Percentiles rank a stretch among this genome's conserved stretches.
Conservation (phyloP, 1,140 invertebrate genomes). For the Nebria ingens region DNA sequence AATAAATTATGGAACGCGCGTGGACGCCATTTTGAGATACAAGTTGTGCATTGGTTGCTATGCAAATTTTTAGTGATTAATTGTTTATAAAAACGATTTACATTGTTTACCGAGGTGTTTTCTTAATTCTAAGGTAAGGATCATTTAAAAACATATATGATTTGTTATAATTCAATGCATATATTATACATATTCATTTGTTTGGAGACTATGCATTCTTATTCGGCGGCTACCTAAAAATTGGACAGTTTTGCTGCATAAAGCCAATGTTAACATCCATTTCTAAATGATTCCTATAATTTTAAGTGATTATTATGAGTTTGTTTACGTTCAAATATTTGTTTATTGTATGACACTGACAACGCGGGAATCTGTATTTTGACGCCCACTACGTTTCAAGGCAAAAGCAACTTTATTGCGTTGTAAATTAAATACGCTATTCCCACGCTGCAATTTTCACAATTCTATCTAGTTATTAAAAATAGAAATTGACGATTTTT, state of each 20-base stretch:
- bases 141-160: neutral
- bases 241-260: neutral
- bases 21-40: constrained; percentile 6
- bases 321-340: constrained; percentile 15
- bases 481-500: constrained; percentile 7
- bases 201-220: neutral
- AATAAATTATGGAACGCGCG: neutral
- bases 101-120: neutral
- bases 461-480: neutral
- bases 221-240: neutral
- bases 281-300: neutral
- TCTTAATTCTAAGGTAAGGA: neutral
- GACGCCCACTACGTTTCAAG: neutral
- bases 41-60: constrained; percentile 4
- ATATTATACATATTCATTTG: neutral
- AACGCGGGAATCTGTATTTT: constrained; percentile 4
- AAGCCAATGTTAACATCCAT: neutral
- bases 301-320: constrained; percentile 2
- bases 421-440: neutral
- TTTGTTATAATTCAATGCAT: neutral
- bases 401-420: neutral
- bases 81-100: constrained; percentile 4
- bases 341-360: constrained; percentile 18
- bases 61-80: constrained; percentile 1
- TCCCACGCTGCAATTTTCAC: constrained; percentile 9